A percentile compares a stretch with the other conserved stretches of the same genome.
Conservation (phyloP, 2,797 vertebrate genomes). For the Eulemur coronatus region DNA sequence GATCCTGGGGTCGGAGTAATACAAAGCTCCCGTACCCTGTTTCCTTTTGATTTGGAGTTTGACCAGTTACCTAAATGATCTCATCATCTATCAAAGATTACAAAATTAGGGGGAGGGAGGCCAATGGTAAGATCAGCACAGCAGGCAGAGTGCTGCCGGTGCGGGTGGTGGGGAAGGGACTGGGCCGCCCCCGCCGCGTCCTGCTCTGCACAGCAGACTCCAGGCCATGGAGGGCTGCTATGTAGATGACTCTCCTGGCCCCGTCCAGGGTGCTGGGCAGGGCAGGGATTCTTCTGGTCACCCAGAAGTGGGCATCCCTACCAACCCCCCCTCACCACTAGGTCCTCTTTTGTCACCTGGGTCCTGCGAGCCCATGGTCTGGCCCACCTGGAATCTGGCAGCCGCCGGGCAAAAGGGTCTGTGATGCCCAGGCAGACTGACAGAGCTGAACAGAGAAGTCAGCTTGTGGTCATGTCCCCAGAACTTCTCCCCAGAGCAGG, state of each 20-base stretch:
- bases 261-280: not conserved
- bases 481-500: not conserved
- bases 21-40: not conserved
- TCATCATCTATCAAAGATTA: not conserved
- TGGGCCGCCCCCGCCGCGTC: not conserved
- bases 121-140: not conserved
- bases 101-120: not conserved
- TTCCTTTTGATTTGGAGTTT: not conserved
- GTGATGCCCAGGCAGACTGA: not conserved
- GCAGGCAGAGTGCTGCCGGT: not conserved
- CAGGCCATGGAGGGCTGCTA: not conserved
- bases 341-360: too few relatives aligned
- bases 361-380: not conserved
- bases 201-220: not conserved
- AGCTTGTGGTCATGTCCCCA: not conserved
- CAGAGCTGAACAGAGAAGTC: not conserved
- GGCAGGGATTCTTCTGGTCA: not conserved
- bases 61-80: not conserved
- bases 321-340: too few relatives aligned
- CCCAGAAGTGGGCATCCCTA: not conserved
- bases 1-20: not conserved
- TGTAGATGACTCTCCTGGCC: accelerated
- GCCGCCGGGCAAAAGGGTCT: not conserved
- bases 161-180: not conserved
- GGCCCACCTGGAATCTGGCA: not conserved